Base-by-base conservation (phyloP, 1,140 invertebrate genomes). In the Odontomachus brunneus region DNA sequence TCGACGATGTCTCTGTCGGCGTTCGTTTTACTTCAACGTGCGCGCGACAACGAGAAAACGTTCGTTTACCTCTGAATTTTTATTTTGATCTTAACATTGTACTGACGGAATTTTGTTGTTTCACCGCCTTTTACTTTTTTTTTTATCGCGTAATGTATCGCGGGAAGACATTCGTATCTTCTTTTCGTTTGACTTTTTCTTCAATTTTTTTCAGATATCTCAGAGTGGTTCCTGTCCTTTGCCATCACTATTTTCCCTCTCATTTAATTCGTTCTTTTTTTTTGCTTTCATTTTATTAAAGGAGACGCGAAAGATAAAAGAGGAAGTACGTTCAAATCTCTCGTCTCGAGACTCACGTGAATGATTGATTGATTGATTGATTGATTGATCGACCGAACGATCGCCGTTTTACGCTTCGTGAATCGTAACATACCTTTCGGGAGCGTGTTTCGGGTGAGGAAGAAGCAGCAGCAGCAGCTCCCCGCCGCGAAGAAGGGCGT, bases 241-340 rank as follows among this genome's bases (percentile, higher is more conserved):
- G 88, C 90, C 89, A 92, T 90, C 91, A 86, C 89, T 85, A 92
- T 91, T 89, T 88, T 90, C 91, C 89, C 90, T 91, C 85, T 90
- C 86, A 89, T 84, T 44, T 4, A 88, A n/a, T 90, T 89, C 89
- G 91, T 91, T 92, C 87, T 44, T 88, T 86, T 89, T 44, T 11
- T 44, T 33, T n/a, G n/a, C 29, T 33, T 78, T 78, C 69, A 80
- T 71, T 17, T 80, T 19, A 66, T 29, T 76, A 26, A 75, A 38
- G 22, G 53, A 51, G 65, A 15, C 38, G 38, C 38, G 24, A 69
- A 33, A 74, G 89, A 89, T 86, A 90, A 92, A 90, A 86, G 85
- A 53, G 73, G 59, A 88, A 86, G 87, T 88, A 89, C 85, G 86
- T 91, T 86, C 83, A 89, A 89, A 85, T 82, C 83, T 66, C 80